phyloP scores from a whole-genome alignment of 2,797 vertebrate species.

The Pelochelys cantorii region DNA sequence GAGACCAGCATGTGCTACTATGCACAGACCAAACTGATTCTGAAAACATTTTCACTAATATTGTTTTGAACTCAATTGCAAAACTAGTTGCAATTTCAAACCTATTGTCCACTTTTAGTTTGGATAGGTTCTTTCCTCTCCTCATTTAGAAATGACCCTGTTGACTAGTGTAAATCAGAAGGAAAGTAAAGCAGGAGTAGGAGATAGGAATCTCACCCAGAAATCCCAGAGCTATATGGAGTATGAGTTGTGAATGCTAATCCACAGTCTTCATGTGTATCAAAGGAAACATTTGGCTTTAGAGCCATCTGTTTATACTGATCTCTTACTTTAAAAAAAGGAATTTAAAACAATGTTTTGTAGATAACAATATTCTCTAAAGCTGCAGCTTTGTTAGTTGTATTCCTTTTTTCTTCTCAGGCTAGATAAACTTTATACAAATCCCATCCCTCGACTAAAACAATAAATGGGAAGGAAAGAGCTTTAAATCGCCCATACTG shows the following conservation, averaged over 20 bases:
- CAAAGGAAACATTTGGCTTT: neutral
- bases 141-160: neutral
- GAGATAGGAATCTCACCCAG: neutral
- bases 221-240: neutral
- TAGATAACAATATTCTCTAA: neutral
- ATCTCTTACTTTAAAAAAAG: neutral
- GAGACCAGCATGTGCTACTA: neutral
- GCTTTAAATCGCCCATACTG: conserved; percentile 12
- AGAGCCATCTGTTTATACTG: neutral
- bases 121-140: neutral
- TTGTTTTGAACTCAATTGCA: neutral
- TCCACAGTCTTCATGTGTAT: neutral
- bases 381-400: neutral
- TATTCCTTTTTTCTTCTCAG: conserved; percentile 52
- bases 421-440: conserved; percentile 75
- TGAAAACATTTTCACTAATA: neutral
- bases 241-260: neutral
- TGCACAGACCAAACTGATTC: neutral
- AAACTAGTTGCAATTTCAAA: neutral
- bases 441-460: conserved; percentile 57
- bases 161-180: neutral
- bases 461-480: conserved; percentile 62
- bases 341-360: neutral
- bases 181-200: neutral
- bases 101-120: neutral